phyloP scores from a whole-genome alignment of 2,797 vertebrate genomes.

The Tangara arthus region DNA sequence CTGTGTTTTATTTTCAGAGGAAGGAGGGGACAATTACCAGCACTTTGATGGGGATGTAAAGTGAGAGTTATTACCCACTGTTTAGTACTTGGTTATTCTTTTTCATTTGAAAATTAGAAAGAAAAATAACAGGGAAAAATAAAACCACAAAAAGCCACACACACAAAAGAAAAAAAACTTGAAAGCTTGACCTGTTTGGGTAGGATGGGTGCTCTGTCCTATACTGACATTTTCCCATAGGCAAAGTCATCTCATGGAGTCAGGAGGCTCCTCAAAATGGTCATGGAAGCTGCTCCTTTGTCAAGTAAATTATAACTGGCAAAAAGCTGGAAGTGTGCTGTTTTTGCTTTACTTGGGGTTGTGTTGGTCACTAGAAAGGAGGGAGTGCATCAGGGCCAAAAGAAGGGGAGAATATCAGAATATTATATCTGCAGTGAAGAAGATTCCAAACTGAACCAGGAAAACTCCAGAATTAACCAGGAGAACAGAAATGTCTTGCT shows the following conservation, averaged over 20 bases:
- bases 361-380: not conserved
- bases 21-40: not conserved
- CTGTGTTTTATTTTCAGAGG: not conserved
- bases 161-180: not conserved
- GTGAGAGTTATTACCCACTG: not conserved
- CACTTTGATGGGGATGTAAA: not conserved
- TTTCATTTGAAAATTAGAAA: not conserved
- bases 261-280: not conserved
- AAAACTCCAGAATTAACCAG: not conserved
- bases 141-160: not conserved
- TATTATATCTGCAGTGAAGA: not conserved
- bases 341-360: not conserved
- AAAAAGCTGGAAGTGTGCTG: not conserved
- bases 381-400: not conserved
- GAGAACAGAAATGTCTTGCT: not conserved
- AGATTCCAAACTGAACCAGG: not conserved
- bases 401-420: not conserved
- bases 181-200: not conserved
- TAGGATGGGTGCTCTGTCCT: not conserved
- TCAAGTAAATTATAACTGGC: not conserved
- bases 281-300: not conserved
- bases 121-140: not conserved
- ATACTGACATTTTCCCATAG: not conserved
- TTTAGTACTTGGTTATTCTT: not conserved
- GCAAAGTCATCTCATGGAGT: not conserved